Evolutionary conservation across 1,140 invertebrate genomes (phyloP), one percentile per base, ranked within the genome.

Genomic region (Drosophila mauritiana): DNA sequence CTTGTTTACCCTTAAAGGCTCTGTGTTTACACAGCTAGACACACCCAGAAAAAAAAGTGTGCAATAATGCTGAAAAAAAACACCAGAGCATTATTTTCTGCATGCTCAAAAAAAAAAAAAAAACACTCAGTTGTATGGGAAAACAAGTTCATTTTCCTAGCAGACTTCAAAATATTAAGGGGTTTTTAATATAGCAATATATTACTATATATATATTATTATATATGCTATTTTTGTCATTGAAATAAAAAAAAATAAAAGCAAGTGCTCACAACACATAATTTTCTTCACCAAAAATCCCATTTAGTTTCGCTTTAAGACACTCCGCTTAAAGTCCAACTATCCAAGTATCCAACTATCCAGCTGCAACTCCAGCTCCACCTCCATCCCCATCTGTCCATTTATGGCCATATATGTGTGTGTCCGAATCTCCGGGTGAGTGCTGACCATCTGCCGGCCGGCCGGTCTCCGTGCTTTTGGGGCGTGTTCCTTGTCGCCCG

Each of bases 401-500:
- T 13, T n/a, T 45, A 3, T 11, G 3, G 5, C 5, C n/a, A 31
- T 31, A n/a, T 49, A 43, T 48, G 13, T 34, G 4, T 6, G 20
- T 40, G 17, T 36, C 17, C 15, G 25, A 42, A 57, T 49, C 62
- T 57, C 42, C 20, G 40, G 42, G 25, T 17, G 45, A 10, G 37
- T 61, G 1, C 10, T 43, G 40, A 56, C 31, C 36, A 58, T 48
- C 43, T 34, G 55, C 64, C 65, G 65, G 48, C 58, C 72, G 54
- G 73, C 49, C 53, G 62, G 40, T 61, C 25, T 43, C n/a, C 10
- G 42, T 11, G 69, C 45, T 72, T 73, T 72, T 31, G 55, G 73
- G 74, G 74, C 73, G 73, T 77, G 62, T 68, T 55, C 56, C 55
- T 17, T 52, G 63, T 17, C 56, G 51, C 25, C 40, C 63, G 56